phyloP scores from a whole-genome alignment of 2,888 invertebrate genomes.

The Exephanes ischioxanthus region DNA sequence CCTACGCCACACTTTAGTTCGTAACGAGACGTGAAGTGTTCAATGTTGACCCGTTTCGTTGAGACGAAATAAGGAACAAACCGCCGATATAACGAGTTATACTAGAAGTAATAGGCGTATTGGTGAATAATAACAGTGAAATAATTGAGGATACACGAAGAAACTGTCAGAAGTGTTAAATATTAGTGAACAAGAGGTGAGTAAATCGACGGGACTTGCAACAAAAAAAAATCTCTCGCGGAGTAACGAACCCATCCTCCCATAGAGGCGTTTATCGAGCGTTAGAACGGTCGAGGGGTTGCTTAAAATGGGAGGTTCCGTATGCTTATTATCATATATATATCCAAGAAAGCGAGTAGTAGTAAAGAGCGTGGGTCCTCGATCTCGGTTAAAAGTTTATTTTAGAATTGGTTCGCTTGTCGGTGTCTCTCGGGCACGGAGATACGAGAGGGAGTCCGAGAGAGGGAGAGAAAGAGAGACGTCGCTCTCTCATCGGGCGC shows the following conservation, averaged over 20 bases:
- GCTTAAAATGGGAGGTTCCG: constrained; percentile 45
- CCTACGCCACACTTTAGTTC: constrained; percentile 85
- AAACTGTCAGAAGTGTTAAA: constrained; percentile 23
- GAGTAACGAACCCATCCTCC: neutral
- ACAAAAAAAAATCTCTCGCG: neutral
- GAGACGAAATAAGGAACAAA: constrained; percentile 20
- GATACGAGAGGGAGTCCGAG: neutral
- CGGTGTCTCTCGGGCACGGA: constrained; percentile 19
- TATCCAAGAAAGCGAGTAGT: constrained; percentile 26
- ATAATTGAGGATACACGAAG: constrained; percentile 18
- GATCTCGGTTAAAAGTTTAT: constrained; percentile 56
- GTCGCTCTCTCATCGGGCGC: constrained; percentile 64
- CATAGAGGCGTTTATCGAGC: constrained; percentile 17
- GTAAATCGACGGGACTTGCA: constrained; percentile 8
- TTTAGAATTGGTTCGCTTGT: constrained; percentile 61
- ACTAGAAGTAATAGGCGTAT: constrained; percentile 21
- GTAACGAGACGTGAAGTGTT: constrained; percentile 74
- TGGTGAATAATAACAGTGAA: constrained; percentile 8
- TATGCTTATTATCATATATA: constrained; percentile 21
- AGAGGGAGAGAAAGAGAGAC: constrained; percentile 49
- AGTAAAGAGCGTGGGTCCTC: constrained; percentile 47
- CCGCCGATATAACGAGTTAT: constrained; percentile 22
- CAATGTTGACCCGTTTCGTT: constrained; percentile 28
- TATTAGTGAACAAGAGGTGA: constrained; percentile 49
- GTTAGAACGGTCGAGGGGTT: neutral